phyloP scores from a whole-genome alignment of 2,888 invertebrate genomes.

The Apamea anceps region DNA sequence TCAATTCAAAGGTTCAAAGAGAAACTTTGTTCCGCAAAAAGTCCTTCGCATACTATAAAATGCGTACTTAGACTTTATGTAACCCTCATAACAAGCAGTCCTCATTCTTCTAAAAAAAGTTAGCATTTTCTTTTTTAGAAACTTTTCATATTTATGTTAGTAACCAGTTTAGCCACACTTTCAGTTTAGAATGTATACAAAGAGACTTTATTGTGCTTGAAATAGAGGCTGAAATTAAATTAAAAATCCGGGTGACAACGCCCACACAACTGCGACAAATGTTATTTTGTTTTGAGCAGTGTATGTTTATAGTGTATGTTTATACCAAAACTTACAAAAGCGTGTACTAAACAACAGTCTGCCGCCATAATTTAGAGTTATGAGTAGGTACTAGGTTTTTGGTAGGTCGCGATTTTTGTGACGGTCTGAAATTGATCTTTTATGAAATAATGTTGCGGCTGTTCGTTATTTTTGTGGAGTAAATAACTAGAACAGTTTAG shows the following conservation, averaged over 20 bases:
- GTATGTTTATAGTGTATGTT: slow-evolving; percentile 39
- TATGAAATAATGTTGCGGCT: background rate
- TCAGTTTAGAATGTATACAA: slow-evolving; percentile 26
- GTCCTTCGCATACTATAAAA: background rate
- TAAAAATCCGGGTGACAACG: slow-evolving; percentile 38
- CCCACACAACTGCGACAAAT: slow-evolving; percentile 49
- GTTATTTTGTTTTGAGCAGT: slow-evolving; percentile 49
- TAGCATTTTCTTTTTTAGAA: slow-evolving; percentile 10
- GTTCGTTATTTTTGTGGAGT: background rate
- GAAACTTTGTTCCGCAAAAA: background rate
- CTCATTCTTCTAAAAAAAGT: slow-evolving; percentile 12
- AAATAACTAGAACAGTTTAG: background rate
- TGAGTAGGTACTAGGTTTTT: background rate
- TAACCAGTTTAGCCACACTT: slow-evolving; percentile 36
- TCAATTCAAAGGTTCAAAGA: background rate
- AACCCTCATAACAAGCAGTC: background rate
- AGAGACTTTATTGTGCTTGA: slow-evolving; percentile 35
- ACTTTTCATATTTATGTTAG: slow-evolving; percentile 42
- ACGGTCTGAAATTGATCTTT: slow-evolving; percentile 7
- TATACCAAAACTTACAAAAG: slow-evolving; percentile 41
- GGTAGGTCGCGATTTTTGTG: background rate
- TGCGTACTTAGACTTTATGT: background rate
- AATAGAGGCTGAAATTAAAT: slow-evolving; percentile 50
- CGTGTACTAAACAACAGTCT: slow-evolving; percentile 35
- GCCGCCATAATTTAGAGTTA: slow-evolving; percentile 6